phyloP scores from a whole-genome alignment of 1,140 invertebrate genomes.

The Cotesia glomerata region DNA sequence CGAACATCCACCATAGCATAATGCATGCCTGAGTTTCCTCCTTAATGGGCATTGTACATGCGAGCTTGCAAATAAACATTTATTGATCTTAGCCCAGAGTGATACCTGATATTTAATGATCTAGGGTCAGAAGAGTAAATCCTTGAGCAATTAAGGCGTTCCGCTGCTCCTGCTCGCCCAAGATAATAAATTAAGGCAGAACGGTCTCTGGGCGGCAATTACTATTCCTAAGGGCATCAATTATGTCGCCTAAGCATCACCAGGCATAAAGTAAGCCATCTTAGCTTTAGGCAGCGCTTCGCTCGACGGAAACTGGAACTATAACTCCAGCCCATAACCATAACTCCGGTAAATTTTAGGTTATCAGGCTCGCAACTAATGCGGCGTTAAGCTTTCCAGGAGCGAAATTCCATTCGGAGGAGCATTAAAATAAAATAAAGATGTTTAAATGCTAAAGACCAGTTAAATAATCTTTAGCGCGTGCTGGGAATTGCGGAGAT shows the following conservation, averaged over 20 bases:
- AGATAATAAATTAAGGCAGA: constrained; percentile 34
- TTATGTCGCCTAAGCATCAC: constrained; percentile 25
- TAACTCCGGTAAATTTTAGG: no score
- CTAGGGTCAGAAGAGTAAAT: constrained; percentile 30
- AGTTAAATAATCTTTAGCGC: background rate
- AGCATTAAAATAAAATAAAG: no score
- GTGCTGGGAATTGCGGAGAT: background rate
- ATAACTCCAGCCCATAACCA: background rate
- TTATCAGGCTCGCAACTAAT: no score
- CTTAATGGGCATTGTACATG: no score
- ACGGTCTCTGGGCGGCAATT: constrained; percentile 26
- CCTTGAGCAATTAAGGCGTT: constrained; percentile 29
- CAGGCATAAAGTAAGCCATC: background rate
- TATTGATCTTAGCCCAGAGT: background rate
- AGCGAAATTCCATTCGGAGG: no score
- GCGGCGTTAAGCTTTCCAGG: no score
- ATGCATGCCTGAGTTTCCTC: no score
- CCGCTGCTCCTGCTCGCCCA: constrained; percentile 18
- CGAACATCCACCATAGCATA: no score
- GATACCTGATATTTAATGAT: constrained; percentile 9
- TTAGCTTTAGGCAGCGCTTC: no score
- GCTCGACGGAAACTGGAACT: background rate
- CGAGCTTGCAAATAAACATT: no score
- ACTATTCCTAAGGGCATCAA: constrained; percentile 26
- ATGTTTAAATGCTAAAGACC: no score